Conservation (phyloP, 2,113 vertebrate genomes). For the Halcyon malimbica region DNA sequence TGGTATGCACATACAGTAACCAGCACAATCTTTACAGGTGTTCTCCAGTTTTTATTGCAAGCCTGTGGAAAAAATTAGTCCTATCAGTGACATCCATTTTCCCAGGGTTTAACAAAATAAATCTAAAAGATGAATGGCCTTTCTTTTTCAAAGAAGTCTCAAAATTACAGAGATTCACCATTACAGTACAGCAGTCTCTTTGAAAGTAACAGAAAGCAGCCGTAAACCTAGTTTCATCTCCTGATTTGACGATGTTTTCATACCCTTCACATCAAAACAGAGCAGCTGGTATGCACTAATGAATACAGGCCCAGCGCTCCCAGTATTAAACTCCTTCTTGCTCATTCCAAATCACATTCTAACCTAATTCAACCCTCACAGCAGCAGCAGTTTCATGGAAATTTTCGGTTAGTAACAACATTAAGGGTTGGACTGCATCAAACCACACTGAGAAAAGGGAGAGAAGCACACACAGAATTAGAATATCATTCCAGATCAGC, state of each 20-base stretch:
- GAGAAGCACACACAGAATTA: neutral
- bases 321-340: neutral
- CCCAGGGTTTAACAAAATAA: neutral
- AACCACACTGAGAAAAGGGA: neutral
- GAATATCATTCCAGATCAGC: neutral
- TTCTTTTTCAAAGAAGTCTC: neutral
- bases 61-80: neutral
- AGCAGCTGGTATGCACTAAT: neutral
- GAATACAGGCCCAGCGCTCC: neutral
- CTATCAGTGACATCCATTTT: neutral
- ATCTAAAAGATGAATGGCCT: neutral
- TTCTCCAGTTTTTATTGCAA: neutral
- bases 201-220: neutral
- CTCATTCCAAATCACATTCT: neutral
- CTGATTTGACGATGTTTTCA: neutral
- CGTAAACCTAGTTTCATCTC: neutral
- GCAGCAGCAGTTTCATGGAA: neutral
- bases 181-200: neutral
- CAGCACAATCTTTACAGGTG: neutral
- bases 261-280: neutral
- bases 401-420: rapidly evolving
- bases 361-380: neutral
- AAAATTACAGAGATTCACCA: neutral
- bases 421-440: neutral
- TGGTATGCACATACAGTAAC: neutral